A percentile compares a stretch with the other conserved stretches of the same genome.
These are phyloP conservation scores for Dryobotodes eremita DNA, from an alignment of 2,888 invertebrate species.

Conservation along the genomic window DNA sequence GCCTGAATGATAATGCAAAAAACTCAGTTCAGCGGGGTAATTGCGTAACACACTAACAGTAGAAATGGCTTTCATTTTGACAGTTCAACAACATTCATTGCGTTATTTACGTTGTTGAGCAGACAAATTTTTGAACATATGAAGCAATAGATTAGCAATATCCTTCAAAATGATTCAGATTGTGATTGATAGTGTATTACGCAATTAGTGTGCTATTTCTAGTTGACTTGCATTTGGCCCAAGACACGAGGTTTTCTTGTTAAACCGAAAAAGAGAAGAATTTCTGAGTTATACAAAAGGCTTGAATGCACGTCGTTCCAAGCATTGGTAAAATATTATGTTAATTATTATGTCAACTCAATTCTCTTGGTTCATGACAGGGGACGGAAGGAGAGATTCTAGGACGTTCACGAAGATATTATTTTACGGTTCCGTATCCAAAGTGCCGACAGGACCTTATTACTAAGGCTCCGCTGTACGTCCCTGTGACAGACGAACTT, in stretches of 20 bases:
- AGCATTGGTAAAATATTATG: neutral
- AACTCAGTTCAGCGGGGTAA: too few species aligned
- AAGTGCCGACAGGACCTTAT: neutral
- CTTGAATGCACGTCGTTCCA: neutral
- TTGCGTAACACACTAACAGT: too few species aligned
- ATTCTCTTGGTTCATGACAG: neutral
- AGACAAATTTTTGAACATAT: too few species aligned
- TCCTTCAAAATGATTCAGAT: too few species aligned
- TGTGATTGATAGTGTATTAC: too few species aligned
- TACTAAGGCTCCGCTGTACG: neutral
- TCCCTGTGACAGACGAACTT: neutral
- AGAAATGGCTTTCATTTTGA: too few species aligned
- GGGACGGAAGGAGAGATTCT: neutral
- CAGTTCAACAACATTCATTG: too few species aligned
- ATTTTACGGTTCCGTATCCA: neutral
- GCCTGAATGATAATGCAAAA: neutral
- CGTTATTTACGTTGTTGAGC: too few species aligned
- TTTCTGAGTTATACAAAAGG: neutral
- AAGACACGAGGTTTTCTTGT: neutral
- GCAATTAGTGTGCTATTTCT: too few species aligned
- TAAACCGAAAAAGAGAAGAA: too few species aligned
- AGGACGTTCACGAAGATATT: neutral
- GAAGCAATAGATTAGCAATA: too few species aligned
- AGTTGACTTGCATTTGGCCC: neutral
- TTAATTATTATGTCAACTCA: neutral